Percentiles rank a stretch among this genome's conserved stretches.
phyloP scores from a whole-genome alignment of 2,888 invertebrate species.

The Drosophila pseudotalamancana region DNA sequence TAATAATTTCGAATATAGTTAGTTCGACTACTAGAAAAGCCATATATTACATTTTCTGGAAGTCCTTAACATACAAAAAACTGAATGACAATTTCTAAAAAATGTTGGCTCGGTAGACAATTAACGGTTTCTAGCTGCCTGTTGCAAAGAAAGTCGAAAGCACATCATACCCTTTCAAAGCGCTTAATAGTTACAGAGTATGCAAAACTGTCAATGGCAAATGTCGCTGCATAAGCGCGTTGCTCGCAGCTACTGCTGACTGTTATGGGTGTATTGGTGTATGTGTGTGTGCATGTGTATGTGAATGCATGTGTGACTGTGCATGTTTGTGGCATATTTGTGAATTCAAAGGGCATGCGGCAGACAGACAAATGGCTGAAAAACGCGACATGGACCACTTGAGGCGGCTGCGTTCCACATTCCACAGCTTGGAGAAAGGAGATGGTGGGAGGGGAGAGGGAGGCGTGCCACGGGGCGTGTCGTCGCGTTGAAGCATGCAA shows the following conservation, averaged over 20 bases:
- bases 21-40: too few relatives aligned
- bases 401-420: conserved; percentile 61
- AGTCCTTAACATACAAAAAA: too few relatives aligned
- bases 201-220: conserved; percentile 66
- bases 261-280: conserved; percentile 9
- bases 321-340: conserved; percentile 62
- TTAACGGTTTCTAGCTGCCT: background rate
- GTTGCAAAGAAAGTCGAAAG: background rate
- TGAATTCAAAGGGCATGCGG: conserved; percentile 71
- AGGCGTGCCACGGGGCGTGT: background rate
- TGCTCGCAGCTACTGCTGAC: conserved; percentile 19
- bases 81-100: too few relatives aligned
- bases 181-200: conserved; percentile 9
- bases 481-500: conserved; percentile 61
- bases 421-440: conserved; percentile 10
- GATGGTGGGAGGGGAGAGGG: background rate
- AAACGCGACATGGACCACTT: conserved; percentile 60
- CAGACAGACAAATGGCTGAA: conserved; percentile 38
- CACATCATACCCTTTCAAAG: background rate
- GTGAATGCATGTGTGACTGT: background rate
- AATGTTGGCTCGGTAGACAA: too few relatives aligned
- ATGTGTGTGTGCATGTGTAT: conserved; percentile 11
- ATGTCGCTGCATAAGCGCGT: conserved; percentile 29
- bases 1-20: too few relatives aligned
- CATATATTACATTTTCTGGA: too few relatives aligned